Base-by-base conservation (phyloP, 2,113 vertebrate genomes). In the Girardinichthys multiradiatus region DNA sequence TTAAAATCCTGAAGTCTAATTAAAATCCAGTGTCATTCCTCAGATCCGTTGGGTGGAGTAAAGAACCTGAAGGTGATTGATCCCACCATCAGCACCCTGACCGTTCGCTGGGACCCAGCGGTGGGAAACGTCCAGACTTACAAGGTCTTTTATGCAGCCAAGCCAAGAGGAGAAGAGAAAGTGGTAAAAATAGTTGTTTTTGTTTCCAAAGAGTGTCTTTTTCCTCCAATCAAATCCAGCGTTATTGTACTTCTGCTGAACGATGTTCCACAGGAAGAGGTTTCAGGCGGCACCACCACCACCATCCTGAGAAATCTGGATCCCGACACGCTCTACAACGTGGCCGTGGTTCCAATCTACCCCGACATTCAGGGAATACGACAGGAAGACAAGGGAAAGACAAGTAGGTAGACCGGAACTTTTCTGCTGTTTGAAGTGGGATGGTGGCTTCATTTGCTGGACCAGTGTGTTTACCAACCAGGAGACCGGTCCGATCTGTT, bases 101-200 rank as follows among this genome's bases (percentile, higher is more conserved):
- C 90, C 0, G 89, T 94, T 24, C 94, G 96, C 39, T 98, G 97
- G 97, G 96, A 97, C 21, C 95, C 97, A 0, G 96, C 96, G 0
- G 96, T 97, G 74, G 96, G 97, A 27, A 95, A 91, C 57, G 96
- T 97, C 33, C 95, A 95, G 0, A 95, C 92, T 62, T 98, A 98
- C 91, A 97, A 96, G 79, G 90, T 98, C 30, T 93, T 94, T 81
- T 97, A 97, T 69, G 51, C 90, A 0, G 94, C 95, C 0, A 72
- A 92, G 2, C 87, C 93, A 4, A 95, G 91, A 29, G 95, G 93
- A 42, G 80, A 91, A 37, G 94, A 95, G 27, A 92, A 90, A 82
- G 89, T 93, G 97, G 96, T 97, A 94, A 0, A 0, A 21, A 3
- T 15, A n/a, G n/a, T n/a, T n/a, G n/a, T n/a, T n/a, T n/a, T n/a